phyloP scores from a whole-genome alignment of 2,797 vertebrate genomes.

The Oceanodroma leucorhoa region DNA sequence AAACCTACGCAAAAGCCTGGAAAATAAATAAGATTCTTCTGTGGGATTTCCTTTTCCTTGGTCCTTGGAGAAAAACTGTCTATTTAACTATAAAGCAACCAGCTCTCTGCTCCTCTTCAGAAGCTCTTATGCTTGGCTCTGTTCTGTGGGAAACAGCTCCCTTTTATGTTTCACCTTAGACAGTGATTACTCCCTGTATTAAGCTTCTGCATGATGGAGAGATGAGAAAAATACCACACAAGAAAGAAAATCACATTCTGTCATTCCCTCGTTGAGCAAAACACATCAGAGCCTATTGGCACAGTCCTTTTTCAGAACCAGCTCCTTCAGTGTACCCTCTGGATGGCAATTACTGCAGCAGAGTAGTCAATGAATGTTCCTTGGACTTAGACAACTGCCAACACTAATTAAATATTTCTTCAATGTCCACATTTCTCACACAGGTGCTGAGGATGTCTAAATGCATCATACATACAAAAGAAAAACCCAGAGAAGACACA shows the following conservation, averaged over 20 bases:
- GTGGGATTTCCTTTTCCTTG: conserved; percentile 16
- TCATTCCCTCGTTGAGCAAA: neutral
- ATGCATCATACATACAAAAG: neutral
- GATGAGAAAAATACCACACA: neutral
- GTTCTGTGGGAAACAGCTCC: neutral
- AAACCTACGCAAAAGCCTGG: neutral
- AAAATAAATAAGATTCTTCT: conserved; percentile 29
- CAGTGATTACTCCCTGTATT: neutral
- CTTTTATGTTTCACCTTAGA: conserved; percentile 3
- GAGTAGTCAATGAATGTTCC: neutral
- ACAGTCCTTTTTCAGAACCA: neutral
- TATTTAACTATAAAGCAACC: neutral
- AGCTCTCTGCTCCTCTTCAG: neutral
- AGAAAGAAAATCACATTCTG: neutral
- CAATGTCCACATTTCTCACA: neutral
- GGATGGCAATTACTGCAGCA: neutral
- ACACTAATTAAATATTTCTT: neutral
- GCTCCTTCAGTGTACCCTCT: neutral
- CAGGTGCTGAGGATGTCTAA: neutral
- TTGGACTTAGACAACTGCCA: neutral
- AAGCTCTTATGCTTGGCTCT: neutral
- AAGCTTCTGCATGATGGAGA: neutral
- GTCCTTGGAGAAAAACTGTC: neutral
- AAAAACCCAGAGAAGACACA: neutral
- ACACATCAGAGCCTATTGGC: neutral